Conservation (phyloP, 53 echinoderm and acorn worm species). For the Holothuria leucospilota region DNA sequence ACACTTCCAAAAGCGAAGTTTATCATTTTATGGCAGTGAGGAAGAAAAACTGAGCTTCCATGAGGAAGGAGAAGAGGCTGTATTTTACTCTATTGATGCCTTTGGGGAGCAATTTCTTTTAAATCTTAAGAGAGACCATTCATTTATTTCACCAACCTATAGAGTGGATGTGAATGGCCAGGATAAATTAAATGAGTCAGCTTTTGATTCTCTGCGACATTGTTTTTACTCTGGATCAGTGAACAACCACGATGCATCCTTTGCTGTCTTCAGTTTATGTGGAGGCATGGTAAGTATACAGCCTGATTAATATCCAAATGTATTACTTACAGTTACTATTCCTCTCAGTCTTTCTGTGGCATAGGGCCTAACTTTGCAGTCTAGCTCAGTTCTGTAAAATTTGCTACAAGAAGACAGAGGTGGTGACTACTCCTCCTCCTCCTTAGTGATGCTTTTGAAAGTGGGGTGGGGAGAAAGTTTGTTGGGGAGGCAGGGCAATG, state of each 20-base stretch:
- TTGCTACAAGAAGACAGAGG: too few species aligned
- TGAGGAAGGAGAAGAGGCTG: conserved; percentile 6
- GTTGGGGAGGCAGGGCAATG: too few species aligned
- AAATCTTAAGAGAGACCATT: conserved; percentile 74
- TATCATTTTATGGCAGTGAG: conserved; percentile 15
- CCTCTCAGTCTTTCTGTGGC: too few species aligned
- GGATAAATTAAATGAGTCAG: conserved; percentile 43
- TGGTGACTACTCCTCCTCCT: too few species aligned
- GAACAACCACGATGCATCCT: conserved; percentile 79
- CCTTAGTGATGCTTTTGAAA: too few species aligned
- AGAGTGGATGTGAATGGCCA: conserved; percentile 82
- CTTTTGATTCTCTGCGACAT: conserved; percentile 56
- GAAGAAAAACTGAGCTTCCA: neutral
- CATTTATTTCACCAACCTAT: conserved; percentile 81
- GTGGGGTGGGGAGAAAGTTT: too few species aligned
- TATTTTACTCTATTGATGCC: conserved; percentile 68
- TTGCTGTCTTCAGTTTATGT: conserved; percentile 89
- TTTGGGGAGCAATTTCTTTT: conserved; percentile 84
- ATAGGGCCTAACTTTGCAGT: too few species aligned
- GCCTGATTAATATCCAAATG: too few species aligned
- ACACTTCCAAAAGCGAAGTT: conserved; percentile 42
- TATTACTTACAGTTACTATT: too few species aligned
- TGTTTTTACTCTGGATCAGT: conserved; percentile 92
- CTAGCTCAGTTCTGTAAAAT: too few species aligned
- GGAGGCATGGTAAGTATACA: conserved; percentile 88